Evolutionary conservation across 2,888 invertebrate species (phyloP), one percentile per base, ranked within the genome.

Genomic region (Ophioninae sp.): DNA sequence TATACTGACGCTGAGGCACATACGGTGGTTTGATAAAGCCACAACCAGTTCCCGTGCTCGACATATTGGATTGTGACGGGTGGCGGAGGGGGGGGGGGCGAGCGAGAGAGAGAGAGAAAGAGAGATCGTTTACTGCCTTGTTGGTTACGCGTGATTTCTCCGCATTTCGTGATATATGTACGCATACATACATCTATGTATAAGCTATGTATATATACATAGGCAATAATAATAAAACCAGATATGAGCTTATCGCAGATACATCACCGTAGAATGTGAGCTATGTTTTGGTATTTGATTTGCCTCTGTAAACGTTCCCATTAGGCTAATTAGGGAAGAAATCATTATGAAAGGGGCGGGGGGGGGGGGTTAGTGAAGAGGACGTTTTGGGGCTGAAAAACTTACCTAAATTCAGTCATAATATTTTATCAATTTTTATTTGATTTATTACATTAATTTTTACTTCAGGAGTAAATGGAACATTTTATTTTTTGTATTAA

Each of bases 121-220:
- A 72, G 59, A 79, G 73, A 73, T 84, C 84, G 76, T 82, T 79
- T 73, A 68, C 76, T 73, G 84, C 61, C 79, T 81, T 79, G 81
- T 81, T 73, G 79, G 67, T 75, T 76, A 44, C 67, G 67, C 65
- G 62, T 62, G 37, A 79, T 84, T 84, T 81, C 73, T 61, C 78
- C 41, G 70, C 75, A 79, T 61, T 81, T 79, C 81, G 41, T 7
- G 30, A 72, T 72, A 59, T 41, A 21, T 62, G 20, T 73, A 17
- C 56, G n/a, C 21, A 37, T 50, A 13, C 59, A 44, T n/a, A 50
- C 10, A 62, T 6, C 50, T 17, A 30, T 30, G 30, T 30, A 30
- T 30, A 30, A 30, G 17, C 41, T 41, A 0, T 50, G 21, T 59
- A 41, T 62, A 23, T 8, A 23, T 21, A 41, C 2, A 73, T 41